Evolutionary conservation across 1,140 invertebrate species (phyloP).

Genomic region (Sminthurides bifidus): DNA sequence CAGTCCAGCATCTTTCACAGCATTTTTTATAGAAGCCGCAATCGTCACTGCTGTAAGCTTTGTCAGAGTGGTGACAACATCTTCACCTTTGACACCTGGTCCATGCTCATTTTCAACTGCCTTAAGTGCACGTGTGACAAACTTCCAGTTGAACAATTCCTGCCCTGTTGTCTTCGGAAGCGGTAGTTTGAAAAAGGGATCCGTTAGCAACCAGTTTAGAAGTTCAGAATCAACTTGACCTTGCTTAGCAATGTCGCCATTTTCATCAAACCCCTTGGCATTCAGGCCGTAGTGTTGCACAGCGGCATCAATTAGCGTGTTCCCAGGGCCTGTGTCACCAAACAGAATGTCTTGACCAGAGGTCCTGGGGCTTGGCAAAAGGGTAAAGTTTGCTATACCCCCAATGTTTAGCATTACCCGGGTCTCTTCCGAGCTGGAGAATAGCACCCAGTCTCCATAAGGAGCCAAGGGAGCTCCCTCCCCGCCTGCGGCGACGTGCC

Average conservation of each 20-base stretch:
- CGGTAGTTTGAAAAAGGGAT: conserved; percentile 3
- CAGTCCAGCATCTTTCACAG: not conserved
- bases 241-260: conserved; percentile 9
- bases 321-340: conserved; percentile 18
- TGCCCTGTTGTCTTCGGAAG: conserved; percentile 16
- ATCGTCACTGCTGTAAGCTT: conserved; percentile 13
- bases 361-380: not conserved
- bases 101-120: not conserved
- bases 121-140: not conserved
- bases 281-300: not conserved
- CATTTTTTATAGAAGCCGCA: not conserved
- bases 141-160: conserved; percentile 11
- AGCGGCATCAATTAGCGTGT: conserved; percentile 16
- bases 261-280: not conserved
- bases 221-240: conserved; percentile 6
- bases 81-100: not conserved
- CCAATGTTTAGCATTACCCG: conserved; percentile 21
- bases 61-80: conserved; percentile 14
- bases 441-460: conserved; percentile 15
- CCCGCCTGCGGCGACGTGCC: conserved; percentile 13
- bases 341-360: not conserved
- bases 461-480: conserved; percentile 18
- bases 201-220: not conserved
- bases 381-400: conserved; percentile 19
- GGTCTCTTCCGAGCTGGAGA: conserved; percentile 10